phyloP scores from a whole-genome alignment of 1,140 invertebrate genomes.

The Ruditapes philippinarum region DNA sequence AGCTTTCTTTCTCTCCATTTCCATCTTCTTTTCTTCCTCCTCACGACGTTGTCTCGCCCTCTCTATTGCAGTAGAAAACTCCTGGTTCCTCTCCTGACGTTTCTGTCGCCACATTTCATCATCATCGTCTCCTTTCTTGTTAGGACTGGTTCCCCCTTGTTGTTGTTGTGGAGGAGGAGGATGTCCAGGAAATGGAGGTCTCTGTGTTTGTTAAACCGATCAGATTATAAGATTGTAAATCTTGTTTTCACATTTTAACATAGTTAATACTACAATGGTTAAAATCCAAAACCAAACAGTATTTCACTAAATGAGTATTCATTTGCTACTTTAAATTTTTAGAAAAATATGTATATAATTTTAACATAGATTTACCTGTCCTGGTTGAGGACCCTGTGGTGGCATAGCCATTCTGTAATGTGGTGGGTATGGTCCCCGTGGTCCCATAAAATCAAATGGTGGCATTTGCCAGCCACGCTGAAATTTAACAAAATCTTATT shows the following conservation, averaged over 20 bases:
- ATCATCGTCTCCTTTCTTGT: conserved; percentile 88
- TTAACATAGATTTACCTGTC: conserved; percentile 55
- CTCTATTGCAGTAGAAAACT: conserved; percentile 91
- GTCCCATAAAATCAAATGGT: conserved; percentile 83
- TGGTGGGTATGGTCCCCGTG: conserved; percentile 78
- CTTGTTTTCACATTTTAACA: too few species aligned
- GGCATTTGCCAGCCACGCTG: conserved; percentile 78
- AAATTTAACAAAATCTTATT: not conserved
- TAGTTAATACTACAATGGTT: too few species aligned
- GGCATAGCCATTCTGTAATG: conserved; percentile 80
- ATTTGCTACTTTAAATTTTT: too few species aligned
- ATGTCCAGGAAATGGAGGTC: conserved; percentile 76
- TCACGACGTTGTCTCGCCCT: conserved; percentile 92
- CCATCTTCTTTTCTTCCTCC: conserved; percentile 93
- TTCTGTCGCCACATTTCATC: conserved; percentile 92
- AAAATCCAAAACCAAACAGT: too few species aligned
- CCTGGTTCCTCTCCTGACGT: conserved; percentile 89
- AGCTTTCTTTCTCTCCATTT: conserved; percentile 88
- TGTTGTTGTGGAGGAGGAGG: conserved; percentile 56
- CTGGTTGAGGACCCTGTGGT: conserved; percentile 66
- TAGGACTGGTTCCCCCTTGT: conserved; percentile 49
- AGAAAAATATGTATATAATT: too few species aligned
- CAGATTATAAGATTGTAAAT: too few species aligned
- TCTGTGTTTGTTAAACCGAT: too few species aligned
- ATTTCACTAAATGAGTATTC: too few species aligned